Conservation (phyloP, 2,113 vertebrate species). For the Crotophaga sulcirostris region DNA sequence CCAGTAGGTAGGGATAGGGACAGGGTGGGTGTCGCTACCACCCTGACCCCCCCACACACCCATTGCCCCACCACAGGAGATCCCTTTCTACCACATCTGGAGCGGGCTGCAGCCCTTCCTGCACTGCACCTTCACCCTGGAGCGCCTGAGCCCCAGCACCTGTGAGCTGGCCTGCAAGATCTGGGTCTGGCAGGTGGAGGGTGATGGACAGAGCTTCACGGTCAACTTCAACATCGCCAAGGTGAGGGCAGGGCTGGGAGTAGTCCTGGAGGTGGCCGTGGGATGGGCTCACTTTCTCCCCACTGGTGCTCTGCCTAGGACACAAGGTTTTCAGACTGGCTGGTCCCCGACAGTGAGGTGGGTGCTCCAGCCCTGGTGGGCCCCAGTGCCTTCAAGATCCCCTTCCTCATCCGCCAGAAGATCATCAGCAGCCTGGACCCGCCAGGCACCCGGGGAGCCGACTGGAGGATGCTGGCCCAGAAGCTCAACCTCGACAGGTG, state of each 20-base stretch:
- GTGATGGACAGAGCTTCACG: constrained; percentile 94
- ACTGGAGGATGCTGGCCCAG: constrained; percentile 97
- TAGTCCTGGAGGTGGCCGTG: too few relatives aligned
- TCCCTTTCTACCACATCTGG: constrained; percentile 99
- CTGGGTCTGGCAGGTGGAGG: constrained; percentile 99
- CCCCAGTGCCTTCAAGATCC: constrained; percentile 99
- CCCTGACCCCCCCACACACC: neutral
- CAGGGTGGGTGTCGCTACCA: neutral
- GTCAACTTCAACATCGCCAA: constrained; percentile 96
- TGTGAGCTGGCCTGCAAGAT: constrained; percentile 96
- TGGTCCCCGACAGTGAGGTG: constrained; percentile 87
- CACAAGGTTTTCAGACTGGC: constrained; percentile 79
- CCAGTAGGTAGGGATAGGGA: neutral
- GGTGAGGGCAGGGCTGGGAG: constrained; percentile 73
- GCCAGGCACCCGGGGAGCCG: constrained; percentile 87
- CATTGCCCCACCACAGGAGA: constrained; percentile 79
- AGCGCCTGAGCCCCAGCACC: constrained; percentile 91
- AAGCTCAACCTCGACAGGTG: constrained; percentile 98
- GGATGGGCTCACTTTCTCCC: neutral
- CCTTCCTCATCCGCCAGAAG: constrained; percentile 99
- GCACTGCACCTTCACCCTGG: constrained; percentile 96
- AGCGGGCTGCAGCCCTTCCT: constrained; percentile 89
- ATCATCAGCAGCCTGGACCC: constrained; percentile 98
- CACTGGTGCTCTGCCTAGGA: constrained; percentile 72
- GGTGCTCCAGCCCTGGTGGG: constrained; percentile 92